Conservation (phyloP, 2,888 invertebrate species). For the Callyntrura sp. region DNA sequence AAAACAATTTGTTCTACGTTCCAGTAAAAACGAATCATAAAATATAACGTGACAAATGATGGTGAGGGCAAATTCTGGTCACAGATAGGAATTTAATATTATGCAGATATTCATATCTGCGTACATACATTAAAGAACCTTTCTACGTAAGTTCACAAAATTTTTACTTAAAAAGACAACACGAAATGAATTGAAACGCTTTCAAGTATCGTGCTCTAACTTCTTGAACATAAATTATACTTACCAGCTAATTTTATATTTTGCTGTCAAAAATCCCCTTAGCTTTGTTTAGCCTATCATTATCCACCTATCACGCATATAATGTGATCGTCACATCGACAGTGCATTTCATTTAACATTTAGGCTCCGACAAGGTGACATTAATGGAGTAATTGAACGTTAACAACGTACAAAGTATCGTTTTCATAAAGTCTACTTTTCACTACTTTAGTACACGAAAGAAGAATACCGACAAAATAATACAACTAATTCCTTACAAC, state of each 20-base stretch:
- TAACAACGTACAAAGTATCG: not conserved
- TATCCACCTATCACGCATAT: constrained; percentile 44
- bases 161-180: no score
- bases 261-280: not conserved
- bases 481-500: no score
- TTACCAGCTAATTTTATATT: not conserved
- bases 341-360: constrained; percentile 59
- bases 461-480: no score
- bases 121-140: no score
- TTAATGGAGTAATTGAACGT: constrained; percentile 1
- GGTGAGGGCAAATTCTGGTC: no score
- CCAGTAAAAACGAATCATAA: no score
- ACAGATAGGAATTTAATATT: no score
- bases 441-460: not conserved
- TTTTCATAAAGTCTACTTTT: not conserved
- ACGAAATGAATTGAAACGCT: not conserved
- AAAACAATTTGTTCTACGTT: no score
- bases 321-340: constrained; percentile 33
- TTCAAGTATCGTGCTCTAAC: not conserved
- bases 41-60: no score
- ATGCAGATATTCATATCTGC: no score
- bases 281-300: not conserved
- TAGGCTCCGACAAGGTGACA: constrained; percentile 62
- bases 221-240: no score
- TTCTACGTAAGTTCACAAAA: no score